These are phyloP conservation scores for Ceratothoa steindachneri DNA, from an alignment of 2,888 invertebrate species.

Conservation along the genomic window DNA sequence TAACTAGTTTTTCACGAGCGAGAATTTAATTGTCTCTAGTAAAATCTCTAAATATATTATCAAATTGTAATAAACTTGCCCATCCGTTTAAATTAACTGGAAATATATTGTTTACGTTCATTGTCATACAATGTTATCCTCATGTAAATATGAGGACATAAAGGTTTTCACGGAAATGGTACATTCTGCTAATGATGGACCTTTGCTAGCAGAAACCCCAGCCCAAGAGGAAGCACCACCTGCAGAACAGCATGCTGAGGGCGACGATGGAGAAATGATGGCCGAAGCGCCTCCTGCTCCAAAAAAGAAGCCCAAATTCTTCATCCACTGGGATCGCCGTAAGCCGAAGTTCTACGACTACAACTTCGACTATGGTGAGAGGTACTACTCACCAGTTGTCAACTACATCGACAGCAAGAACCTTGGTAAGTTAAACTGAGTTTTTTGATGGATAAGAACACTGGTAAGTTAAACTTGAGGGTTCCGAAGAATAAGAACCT, in stretches of 20 bases:
- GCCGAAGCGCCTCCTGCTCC: conserved; percentile 39
- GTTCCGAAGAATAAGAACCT: background rate
- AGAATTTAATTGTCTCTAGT: no score
- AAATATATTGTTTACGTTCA: no score
- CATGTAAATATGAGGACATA: no score
- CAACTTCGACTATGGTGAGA: conserved; percentile 48
- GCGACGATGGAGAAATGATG: conserved; percentile 20
- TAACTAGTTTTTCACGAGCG: no score
- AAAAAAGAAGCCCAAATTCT: conserved; percentile 47
- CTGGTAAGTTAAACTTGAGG: background rate
- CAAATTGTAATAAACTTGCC: no score
- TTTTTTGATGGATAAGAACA: no score
- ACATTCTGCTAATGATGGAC: no score
- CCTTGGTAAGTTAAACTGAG: conserved; percentile 11
- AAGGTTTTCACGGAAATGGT: no score
- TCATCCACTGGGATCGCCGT: conserved; percentile 46
- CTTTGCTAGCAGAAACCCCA: conserved; percentile 3
- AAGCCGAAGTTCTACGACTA: conserved; percentile 47
- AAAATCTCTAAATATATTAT: no score
- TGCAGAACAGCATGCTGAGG: conserved; percentile 21
- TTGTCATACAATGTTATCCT: no score
- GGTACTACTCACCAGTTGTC: conserved; percentile 44
- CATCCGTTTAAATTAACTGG: no score
- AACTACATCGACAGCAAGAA: conserved; percentile 38
- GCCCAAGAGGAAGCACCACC: conserved; percentile 23